A percentile compares a stretch with the other conserved stretches of the same genome.
Conservation (phyloP, 2,888 invertebrate genomes). For the Seira ritae region DNA sequence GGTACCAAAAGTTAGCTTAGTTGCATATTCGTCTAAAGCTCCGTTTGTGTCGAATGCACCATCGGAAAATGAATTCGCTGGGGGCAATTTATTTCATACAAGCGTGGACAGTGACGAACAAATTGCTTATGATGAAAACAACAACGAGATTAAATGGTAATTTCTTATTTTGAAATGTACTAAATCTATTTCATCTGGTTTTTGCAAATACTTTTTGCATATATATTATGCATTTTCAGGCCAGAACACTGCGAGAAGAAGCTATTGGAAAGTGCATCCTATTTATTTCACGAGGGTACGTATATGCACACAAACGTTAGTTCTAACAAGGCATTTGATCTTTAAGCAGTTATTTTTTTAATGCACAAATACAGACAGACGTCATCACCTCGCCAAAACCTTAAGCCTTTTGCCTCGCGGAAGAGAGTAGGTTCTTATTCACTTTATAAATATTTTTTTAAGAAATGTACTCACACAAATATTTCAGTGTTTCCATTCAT, state of each 20-base stretch:
- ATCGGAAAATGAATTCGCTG: not conserved
- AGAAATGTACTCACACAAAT: not conserved
- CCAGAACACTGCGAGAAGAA: conserved; percentile 15
- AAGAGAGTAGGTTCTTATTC: not conserved
- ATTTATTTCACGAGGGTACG: conserved; percentile 23
- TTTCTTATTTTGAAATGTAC: too few relatives aligned
- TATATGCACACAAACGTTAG: not conserved
- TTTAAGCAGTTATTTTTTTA: too few relatives aligned
- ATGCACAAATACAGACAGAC: conserved; percentile 18
- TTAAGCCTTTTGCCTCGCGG: conserved; percentile 1
- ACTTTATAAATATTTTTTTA: too few relatives aligned
- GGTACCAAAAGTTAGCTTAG: not conserved
- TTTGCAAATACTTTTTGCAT: too few relatives aligned
- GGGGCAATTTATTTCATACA: not conserved
- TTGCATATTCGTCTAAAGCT: not conserved
- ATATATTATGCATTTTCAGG: too few relatives aligned
- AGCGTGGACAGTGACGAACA: not conserved
- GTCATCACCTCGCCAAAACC: not conserved
- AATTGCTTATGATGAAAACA: not conserved
- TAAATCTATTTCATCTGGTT: too few relatives aligned
- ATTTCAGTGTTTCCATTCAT: not conserved
- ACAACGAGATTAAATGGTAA: conserved; percentile 16
- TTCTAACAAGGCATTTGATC: not conserved
- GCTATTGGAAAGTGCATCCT: conserved; percentile 27
- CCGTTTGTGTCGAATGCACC: too few relatives aligned